Conservation (phyloP, 2,888 invertebrate genomes). For the Hyppa rectilinea region DNA sequence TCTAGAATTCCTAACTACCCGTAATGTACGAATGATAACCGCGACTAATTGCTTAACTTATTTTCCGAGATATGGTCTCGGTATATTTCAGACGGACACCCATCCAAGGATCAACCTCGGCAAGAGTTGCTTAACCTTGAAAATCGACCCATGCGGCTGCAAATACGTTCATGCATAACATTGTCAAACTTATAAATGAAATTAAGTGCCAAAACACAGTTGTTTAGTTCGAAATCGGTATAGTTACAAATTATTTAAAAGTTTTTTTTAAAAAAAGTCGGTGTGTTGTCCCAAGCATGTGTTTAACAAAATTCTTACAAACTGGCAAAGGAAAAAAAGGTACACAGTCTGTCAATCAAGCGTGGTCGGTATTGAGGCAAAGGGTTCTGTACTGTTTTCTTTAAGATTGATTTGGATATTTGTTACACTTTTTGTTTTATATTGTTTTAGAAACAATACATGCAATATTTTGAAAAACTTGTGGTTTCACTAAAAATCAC, state of each 20-base stretch:
- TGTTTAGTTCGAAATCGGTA: conserved; percentile 40
- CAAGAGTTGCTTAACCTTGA: background rate
- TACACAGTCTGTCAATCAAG: conserved; percentile 31
- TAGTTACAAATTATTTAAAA: conserved; percentile 48
- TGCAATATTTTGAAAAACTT: too few species aligned
- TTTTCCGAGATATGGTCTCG: too few species aligned
- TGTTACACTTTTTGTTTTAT: background rate
- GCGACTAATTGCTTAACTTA: too few species aligned
- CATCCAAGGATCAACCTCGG: background rate
- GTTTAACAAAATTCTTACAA: conserved; percentile 67
- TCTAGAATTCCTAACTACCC: too few species aligned
- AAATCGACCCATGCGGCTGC: background rate
- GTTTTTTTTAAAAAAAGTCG: conserved; percentile 26
- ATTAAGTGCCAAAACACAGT: conserved; percentile 32
- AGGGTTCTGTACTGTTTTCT: conserved; percentile 35
- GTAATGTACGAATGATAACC: too few species aligned
- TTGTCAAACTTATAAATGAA: conserved; percentile 5
- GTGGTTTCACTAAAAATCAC: too few species aligned
- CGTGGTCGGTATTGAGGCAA: background rate
- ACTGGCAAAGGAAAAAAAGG: conserved; percentile 47
- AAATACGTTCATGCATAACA: background rate
- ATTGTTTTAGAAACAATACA: background rate
- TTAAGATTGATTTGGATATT: background rate
- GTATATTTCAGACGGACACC: too few species aligned
- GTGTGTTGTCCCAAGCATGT: conserved; percentile 50